These are phyloP conservation scores for Pandemis heparana DNA, from an alignment of 2,888 invertebrate species.

Conservation along the genomic window DNA sequence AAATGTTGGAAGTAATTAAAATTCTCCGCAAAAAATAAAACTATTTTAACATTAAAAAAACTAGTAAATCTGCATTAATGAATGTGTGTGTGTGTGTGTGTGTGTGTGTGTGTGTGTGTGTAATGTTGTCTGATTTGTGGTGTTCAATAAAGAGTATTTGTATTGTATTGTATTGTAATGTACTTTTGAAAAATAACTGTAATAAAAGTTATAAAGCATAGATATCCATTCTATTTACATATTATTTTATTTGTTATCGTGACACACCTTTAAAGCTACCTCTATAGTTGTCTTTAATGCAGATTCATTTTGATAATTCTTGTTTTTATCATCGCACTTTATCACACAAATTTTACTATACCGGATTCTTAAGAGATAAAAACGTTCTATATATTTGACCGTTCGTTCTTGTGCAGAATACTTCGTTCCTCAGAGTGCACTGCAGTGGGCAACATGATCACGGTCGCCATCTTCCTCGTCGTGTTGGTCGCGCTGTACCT, in stretches of 20 bases:
- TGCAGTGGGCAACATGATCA: slow-evolving; percentile 17
- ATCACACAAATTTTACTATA: not conserved
- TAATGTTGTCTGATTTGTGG: too few relatives aligned
- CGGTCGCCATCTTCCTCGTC: slow-evolving; percentile 22
- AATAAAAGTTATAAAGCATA: too few relatives aligned
- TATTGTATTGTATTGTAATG: too few relatives aligned
- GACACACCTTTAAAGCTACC: not conserved
- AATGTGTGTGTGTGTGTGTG: too few relatives aligned
- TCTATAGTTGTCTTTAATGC: not conserved
- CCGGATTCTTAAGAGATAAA: not conserved
- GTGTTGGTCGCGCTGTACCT: slow-evolving; percentile 26
- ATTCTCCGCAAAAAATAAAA: too few relatives aligned
- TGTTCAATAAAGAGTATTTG: too few relatives aligned
- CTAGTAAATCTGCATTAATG: too few relatives aligned
- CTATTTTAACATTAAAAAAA: too few relatives aligned
- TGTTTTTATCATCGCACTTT: not conserved
- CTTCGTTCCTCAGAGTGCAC: not conserved
- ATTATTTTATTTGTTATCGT: not conserved
- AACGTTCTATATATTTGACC: slow-evolving; percentile 4
- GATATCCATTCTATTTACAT: not conserved
- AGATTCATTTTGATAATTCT: not conserved
- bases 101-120: too few relatives aligned
- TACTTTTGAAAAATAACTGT: not conserved
- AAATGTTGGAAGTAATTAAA: too few relatives aligned
- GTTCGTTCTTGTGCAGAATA: not conserved